Percentiles rank a stretch among this genome's conserved stretches.
Evolutionary conservation across 2,797 vertebrate species (phyloP).

Genomic region (Gambusia yucatana): DNA sequence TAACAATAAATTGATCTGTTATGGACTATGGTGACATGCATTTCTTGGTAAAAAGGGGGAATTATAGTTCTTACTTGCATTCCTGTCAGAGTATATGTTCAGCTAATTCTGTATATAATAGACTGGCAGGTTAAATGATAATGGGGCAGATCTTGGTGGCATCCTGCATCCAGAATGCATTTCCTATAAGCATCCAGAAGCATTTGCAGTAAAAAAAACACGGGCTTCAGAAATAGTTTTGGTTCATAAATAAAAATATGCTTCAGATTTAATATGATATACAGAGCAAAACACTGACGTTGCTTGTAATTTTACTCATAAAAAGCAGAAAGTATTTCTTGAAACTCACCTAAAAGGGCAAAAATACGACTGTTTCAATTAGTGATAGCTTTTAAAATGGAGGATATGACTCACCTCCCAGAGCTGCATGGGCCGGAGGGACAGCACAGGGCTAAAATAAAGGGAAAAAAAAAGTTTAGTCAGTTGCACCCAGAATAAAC

Average conservation of each 20-base stretch:
- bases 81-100: not conserved
- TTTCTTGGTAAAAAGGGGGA: slow-evolving; percentile 80
- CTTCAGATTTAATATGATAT: not conserved
- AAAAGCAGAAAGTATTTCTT: not conserved
- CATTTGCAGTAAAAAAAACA: not conserved
- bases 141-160: not conserved
- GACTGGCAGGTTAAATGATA: not conserved
- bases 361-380: not conserved
- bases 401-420: not conserved
- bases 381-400: not conserved
- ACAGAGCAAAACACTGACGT: not conserved
- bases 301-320: not conserved
- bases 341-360: not conserved
- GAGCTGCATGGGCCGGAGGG: not conserved
- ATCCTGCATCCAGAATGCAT: not conserved
- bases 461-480: not conserved
- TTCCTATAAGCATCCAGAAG: not conserved
- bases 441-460: not conserved
- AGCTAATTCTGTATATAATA: not conserved
- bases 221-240: not conserved
- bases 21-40: slow-evolving; percentile 94
- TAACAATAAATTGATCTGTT: slow-evolving; percentile 95
- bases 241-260: not conserved
- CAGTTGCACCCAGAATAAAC: not conserved
- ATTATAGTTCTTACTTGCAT: not conserved